Conservation (phyloP, 1,140 invertebrate genomes). For the Dolichoris vasculosae region DNA sequence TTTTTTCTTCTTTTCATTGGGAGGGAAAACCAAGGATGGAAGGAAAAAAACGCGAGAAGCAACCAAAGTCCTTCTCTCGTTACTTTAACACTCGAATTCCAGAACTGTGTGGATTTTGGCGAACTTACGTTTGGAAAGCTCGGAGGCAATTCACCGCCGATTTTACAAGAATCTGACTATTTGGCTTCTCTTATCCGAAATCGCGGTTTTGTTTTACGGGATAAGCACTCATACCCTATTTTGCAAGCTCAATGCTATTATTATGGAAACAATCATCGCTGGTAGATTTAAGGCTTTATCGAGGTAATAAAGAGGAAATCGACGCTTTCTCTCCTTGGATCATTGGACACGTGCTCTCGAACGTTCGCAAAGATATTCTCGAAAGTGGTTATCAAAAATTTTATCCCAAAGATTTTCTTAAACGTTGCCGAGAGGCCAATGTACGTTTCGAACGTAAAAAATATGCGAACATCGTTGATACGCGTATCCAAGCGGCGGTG, state of each 20-base stretch:
- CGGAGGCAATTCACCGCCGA: neutral
- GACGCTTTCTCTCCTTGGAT: neutral
- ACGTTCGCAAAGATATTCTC: neutral
- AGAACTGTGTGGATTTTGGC: constrained; percentile 7
- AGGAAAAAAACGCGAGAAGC: constrained; percentile 2
- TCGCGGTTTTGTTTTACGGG: neutral
- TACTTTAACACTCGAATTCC: neutral
- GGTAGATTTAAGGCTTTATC: constrained; percentile 1
- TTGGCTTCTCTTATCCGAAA: neutral
- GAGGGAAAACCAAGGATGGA: constrained; percentile 8
- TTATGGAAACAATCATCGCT: neutral
- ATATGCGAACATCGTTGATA: too few relatives aligned
- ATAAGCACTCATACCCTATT: neutral
- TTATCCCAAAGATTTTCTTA: neutral
- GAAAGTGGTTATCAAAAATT: neutral
- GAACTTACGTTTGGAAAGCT: constrained; percentile 13
- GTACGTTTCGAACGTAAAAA: too few relatives aligned
- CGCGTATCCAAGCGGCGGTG: too few relatives aligned
- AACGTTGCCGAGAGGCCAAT: too few relatives aligned
- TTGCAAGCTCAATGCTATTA: neutral
- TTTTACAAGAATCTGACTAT: neutral
- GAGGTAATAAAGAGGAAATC: constrained; percentile 26
- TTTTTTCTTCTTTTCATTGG: neutral
- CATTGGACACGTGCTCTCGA: neutral
- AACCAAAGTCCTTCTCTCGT: neutral